A percentile compares a stretch with the other conserved stretches of the same genome.
phyloP scores from a whole-genome alignment of 2,797 vertebrate genomes.

The Vespertilio murinus region DNA sequence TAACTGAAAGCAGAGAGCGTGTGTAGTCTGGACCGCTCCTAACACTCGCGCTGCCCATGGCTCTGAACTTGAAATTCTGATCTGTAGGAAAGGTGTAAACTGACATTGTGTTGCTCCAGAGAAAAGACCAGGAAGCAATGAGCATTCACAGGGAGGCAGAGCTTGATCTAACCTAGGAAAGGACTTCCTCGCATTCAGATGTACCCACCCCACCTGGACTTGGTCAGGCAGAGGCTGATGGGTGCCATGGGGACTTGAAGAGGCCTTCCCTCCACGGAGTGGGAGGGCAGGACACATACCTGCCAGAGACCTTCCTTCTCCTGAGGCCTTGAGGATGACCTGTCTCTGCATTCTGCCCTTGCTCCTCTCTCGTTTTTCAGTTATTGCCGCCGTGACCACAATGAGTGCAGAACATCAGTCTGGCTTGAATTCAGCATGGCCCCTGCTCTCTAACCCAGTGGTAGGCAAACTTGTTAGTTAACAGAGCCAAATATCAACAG shows the following conservation, averaged over 20 bases:
- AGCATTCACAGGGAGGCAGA: neutral
- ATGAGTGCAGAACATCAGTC: too few relatives aligned
- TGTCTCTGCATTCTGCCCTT: neutral
- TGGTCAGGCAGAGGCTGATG: neutral
- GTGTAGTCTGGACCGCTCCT: neutral
- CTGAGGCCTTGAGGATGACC: neutral
- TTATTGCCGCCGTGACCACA: neutral
- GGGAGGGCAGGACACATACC: neutral
- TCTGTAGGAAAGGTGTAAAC: neutral
- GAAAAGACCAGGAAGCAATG: neutral
- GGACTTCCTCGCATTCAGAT: neutral
- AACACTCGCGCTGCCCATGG: neutral
- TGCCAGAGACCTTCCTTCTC: neutral
- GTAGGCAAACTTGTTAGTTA: too few relatives aligned
- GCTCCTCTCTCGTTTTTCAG: neutral
- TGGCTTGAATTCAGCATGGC: neutral
- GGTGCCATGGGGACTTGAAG: accelerated
- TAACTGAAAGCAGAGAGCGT: neutral
- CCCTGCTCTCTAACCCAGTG: too few relatives aligned
- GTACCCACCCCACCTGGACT: neutral
- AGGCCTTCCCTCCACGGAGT: neutral
- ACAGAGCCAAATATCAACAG: too few relatives aligned
- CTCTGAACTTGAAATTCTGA: neutral
- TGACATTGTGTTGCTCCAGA: neutral
- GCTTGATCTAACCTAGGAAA: neutral